Evolutionary conservation across 2,797 vertebrate genomes (phyloP).

Genomic region (Brachyalestes nurse): DNA sequence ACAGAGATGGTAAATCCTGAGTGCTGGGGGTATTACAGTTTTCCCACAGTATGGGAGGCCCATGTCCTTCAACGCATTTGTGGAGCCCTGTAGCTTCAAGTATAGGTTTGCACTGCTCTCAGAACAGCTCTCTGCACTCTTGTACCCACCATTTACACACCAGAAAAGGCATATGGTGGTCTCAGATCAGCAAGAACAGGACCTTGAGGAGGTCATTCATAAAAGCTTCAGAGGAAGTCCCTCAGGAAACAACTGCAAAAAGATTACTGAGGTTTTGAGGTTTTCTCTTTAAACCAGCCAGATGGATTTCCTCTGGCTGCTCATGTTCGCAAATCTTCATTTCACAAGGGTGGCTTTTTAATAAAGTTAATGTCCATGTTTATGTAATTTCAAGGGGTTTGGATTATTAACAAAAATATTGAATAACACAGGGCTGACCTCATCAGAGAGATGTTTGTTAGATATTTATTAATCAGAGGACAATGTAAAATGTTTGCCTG

Average conservation of each 20-base stretch:
- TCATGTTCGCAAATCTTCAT: conserved; percentile 50
- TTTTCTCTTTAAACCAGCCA: conserved; percentile 64
- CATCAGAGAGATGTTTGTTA: conserved; percentile 53
- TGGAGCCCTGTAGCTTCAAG: background rate
- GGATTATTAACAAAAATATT: conserved; percentile 66
- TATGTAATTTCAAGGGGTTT: conserved; percentile 65
- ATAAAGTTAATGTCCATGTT: conserved; percentile 67
- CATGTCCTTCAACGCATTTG: conserved; percentile 3
- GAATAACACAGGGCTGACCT: conserved; percentile 55
- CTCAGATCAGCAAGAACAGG: conserved; percentile 20
- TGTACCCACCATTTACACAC: conserved; percentile 3
- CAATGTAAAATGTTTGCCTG: conserved; percentile 45
- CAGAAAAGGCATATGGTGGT: conserved; percentile 6
- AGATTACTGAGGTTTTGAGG: conserved; percentile 68
- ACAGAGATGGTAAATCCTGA: background rate
- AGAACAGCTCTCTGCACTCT: conserved; percentile 11
- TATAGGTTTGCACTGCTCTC: background rate
- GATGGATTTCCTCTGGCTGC: conserved; percentile 57
- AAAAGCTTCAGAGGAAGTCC: conserved; percentile 63
- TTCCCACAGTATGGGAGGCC: conserved; percentile 29
- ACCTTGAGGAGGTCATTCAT: conserved; percentile 42
- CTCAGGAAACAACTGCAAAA: conserved; percentile 73
- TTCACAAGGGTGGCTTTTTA: conserved; percentile 64
- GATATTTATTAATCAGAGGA: conserved; percentile 49
- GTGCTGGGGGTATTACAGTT: background rate